phyloP scores from a whole-genome alignment of 1,140 invertebrate species.

The Aphelinus atriplicis region DNA sequence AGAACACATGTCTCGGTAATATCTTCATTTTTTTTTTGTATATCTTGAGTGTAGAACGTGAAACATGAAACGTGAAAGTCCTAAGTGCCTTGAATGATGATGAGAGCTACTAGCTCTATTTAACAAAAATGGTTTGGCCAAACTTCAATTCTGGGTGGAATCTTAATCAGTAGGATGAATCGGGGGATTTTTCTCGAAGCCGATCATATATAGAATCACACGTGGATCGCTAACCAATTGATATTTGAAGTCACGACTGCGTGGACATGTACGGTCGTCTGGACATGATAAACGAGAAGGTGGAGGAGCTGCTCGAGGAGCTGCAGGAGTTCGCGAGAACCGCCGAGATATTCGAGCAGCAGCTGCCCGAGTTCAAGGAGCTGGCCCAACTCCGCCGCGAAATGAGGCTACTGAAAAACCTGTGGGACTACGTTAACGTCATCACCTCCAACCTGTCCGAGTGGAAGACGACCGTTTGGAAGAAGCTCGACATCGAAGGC shows the following conservation, averaged over 20 bases:
- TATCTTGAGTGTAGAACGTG: too few species aligned
- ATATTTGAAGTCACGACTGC: slow-evolving; percentile 69
- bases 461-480: slow-evolving; percentile 94
- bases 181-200: too few species aligned
- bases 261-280: slow-evolving; percentile 78
- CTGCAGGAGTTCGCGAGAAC: slow-evolving; percentile 77
- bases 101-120: too few species aligned
- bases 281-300: slow-evolving; percentile 77
- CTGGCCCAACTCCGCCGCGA: slow-evolving; percentile 81
- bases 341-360: slow-evolving; percentile 86
- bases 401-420: slow-evolving; percentile 78
- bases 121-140: too few species aligned
- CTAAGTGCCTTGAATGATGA: too few species aligned
- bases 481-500: slow-evolving; percentile 90
- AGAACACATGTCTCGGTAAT: too few species aligned
- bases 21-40: too few species aligned
- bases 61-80: too few species aligned
- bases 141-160: too few species aligned
- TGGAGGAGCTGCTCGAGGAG: slow-evolving; percentile 76
- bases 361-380: slow-evolving; percentile 82
- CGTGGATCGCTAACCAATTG: too few species aligned
- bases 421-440: slow-evolving; percentile 92
- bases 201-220: too few species aligned
- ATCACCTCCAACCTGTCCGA: slow-evolving; percentile 84
- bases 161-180: too few species aligned